phyloP scores from a whole-genome alignment of 2,113 vertebrate genomes.

The Atractosteus spatula region DNA sequence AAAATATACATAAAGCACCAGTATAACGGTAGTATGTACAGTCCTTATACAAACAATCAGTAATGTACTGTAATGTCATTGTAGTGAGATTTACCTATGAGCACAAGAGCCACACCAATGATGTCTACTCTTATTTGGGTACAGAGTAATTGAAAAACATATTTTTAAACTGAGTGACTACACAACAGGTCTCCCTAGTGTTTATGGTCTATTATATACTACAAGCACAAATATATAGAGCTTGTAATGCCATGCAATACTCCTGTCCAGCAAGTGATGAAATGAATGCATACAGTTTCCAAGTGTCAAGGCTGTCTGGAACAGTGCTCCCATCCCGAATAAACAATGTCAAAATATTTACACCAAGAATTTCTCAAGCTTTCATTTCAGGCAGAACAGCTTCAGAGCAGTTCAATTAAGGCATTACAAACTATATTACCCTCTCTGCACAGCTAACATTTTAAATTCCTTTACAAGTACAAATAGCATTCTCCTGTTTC shows the following conservation, averaged over 20 bases:
- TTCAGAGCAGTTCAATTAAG: background rate
- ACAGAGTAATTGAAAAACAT: background rate
- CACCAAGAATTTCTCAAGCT: slow-evolving; percentile 1
- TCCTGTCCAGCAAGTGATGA: slow-evolving; percentile 15
- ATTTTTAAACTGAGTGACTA: background rate
- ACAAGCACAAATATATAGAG: background rate
- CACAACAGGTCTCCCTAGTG: background rate
- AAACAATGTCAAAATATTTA: background rate
- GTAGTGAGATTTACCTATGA: slow-evolving; percentile 21
- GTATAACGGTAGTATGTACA: slow-evolving; percentile 42
- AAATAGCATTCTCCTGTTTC: too few relatives aligned
- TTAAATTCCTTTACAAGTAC: background rate
- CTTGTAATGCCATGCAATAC: slow-evolving; percentile 14
- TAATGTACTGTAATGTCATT: slow-evolving; percentile 45
- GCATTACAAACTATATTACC: background rate
- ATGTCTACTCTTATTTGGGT: too few relatives aligned
- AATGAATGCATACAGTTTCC: background rate
- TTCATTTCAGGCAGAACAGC: background rate
- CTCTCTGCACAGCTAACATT: background rate
- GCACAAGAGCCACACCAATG: slow-evolving; percentile 30
- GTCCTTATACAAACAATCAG: slow-evolving; percentile 47
- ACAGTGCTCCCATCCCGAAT: background rate
- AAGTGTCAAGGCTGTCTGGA: background rate
- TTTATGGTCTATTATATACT: background rate
- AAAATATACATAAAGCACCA: slow-evolving; percentile 82